Percentiles rank a stretch among this genome's conserved stretches.
Conservation (phyloP, 2,113 vertebrate species). For the Rutilus rutilus region DNA sequence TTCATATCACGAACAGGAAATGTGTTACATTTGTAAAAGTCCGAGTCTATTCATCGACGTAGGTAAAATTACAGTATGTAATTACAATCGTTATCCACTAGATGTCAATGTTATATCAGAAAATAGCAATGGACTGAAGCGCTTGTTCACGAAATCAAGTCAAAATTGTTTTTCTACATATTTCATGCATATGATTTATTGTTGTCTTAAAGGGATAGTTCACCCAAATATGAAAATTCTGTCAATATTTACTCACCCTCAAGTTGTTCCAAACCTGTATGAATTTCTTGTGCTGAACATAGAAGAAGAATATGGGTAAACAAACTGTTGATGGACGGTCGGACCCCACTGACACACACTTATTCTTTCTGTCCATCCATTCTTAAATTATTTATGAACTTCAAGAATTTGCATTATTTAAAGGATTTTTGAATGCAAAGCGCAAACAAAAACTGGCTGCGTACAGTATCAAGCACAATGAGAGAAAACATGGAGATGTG, state of each 20-base stretch:
- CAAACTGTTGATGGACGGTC: too few species aligned
- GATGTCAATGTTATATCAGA: background rate
- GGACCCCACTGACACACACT: too few species aligned
- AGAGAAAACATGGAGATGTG: background rate
- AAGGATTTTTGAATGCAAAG: background rate
- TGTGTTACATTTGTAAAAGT: conserved; percentile 15
- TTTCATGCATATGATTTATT: background rate
- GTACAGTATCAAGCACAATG: background rate
- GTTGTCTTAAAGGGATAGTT: too few species aligned
- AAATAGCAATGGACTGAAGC: background rate
- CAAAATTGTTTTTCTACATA: background rate
- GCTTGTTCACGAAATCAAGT: background rate
- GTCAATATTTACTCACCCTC: too few species aligned
- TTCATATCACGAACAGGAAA: background rate
- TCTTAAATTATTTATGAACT: too few species aligned
- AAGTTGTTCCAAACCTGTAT: too few species aligned
- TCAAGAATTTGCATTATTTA: too few species aligned
- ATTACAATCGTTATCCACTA: background rate
- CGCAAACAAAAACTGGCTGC: background rate
- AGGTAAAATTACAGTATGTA: background rate
- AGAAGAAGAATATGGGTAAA: too few species aligned
- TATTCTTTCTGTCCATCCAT: too few species aligned
- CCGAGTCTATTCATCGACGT: background rate
- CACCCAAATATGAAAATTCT: too few species aligned
- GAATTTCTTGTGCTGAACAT: too few species aligned